Evolutionary conservation across 2,888 invertebrate species (phyloP).

Genomic region (Ornithoptera priamus): DNA sequence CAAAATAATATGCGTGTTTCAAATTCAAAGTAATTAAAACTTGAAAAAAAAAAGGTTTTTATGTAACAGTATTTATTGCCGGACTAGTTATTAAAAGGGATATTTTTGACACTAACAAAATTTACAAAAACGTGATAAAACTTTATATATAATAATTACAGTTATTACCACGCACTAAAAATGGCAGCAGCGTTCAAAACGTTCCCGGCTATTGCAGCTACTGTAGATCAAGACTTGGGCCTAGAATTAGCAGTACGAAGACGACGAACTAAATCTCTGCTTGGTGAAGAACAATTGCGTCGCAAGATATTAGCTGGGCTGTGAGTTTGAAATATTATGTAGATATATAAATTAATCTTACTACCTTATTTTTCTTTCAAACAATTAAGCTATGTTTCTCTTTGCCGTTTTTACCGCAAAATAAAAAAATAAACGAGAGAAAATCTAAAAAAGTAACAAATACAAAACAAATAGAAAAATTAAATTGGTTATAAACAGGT

Average conservation of each 20-base stretch:
- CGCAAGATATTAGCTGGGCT: slow-evolving; percentile 58
- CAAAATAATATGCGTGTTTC: too few species aligned
- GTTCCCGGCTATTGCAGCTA: slow-evolving; percentile 49
- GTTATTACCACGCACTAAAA: slow-evolving; percentile 66
- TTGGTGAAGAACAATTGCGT: slow-evolving; percentile 65
- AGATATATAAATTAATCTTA: neutral
- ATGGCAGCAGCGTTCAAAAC: slow-evolving; percentile 60
- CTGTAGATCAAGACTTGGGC: slow-evolving; percentile 57
- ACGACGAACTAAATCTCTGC: slow-evolving; percentile 69
- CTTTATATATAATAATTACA: slow-evolving; percentile 33
- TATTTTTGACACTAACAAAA: too few species aligned
- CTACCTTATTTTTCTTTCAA: neutral
- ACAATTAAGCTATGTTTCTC: neutral
- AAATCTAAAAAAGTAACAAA: neutral
- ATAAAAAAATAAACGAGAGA: neutral
- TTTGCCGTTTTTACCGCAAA: neutral
- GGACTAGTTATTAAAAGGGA: too few species aligned
- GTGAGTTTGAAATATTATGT: slow-evolving; percentile 44
- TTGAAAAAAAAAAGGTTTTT: too few species aligned
- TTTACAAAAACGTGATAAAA: too few species aligned
- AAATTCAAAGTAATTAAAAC: too few species aligned
- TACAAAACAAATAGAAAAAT: neutral
- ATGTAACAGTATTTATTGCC: too few species aligned
- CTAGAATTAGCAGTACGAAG: slow-evolving; percentile 71
- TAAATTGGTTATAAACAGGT: slow-evolving; percentile 40